A percentile compares a stretch with the other conserved stretches of the same genome.
phyloP scores from a whole-genome alignment of 1,140 invertebrate species.

The Phymorhynchus buccinoides region DNA sequence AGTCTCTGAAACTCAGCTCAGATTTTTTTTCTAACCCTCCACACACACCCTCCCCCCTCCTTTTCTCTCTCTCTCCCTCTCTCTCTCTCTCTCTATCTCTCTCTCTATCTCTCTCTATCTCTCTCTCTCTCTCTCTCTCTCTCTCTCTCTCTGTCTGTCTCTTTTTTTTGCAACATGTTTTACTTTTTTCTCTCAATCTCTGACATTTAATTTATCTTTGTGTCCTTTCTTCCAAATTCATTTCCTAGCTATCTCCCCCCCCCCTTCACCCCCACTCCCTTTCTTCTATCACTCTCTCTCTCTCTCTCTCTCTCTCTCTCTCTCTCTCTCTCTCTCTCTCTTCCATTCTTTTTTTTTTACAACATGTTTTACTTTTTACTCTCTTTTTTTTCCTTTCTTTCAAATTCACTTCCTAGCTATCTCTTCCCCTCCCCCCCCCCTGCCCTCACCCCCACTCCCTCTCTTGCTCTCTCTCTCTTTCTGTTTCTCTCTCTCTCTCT shows the following conservation, averaged over 20 bases:
- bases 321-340: slow-evolving; percentile 17
- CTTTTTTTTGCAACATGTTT: neutral
- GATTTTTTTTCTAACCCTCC: too few relatives aligned
- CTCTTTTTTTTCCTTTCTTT: too few relatives aligned
- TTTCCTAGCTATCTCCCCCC: neutral
- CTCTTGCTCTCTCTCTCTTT: neutral
- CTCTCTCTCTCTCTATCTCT: neutral
- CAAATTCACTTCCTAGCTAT: too few relatives aligned
- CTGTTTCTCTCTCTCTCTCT: neutral
- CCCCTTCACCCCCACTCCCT: neutral
- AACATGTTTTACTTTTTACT: too few relatives aligned
- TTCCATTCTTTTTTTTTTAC: neutral
- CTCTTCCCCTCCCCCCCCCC: too few relatives aligned
- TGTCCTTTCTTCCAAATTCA: too few relatives aligned
- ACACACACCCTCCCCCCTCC: too few relatives aligned
- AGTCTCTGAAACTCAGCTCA: too few relatives aligned
- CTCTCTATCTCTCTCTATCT: neutral
- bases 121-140: neutral
- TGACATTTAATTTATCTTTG: too few relatives aligned
- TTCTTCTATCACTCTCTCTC: too few relatives aligned
- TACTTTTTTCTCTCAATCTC: neutral
- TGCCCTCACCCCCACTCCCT: too few relatives aligned
- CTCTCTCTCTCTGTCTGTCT: neutral
- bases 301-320: slow-evolving; percentile 17
- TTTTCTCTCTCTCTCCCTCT: too few relatives aligned